A percentile compares a stretch with the other conserved stretches of the same genome.
These are phyloP conservation scores for Tromatobia lineatoria DNA, from an alignment of 2,888 invertebrate species.

Conservation along the genomic window DNA sequence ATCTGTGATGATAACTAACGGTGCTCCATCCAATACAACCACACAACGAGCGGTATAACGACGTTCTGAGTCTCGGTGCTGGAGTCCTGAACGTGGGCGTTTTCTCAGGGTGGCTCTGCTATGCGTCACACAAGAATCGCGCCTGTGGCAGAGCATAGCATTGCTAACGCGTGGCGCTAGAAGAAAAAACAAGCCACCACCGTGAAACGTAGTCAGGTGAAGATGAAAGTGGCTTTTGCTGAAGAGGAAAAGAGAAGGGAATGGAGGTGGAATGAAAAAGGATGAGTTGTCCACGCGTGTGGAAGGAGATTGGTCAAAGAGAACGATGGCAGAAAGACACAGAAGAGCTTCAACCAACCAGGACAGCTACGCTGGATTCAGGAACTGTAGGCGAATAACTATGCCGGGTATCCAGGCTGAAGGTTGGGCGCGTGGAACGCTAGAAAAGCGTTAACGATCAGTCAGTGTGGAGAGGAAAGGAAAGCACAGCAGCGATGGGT, in stretches of 20 bases:
- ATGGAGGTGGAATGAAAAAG: slow-evolving; percentile 56
- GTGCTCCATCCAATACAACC: slow-evolving; percentile 24
- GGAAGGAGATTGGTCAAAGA: slow-evolving; percentile 22
- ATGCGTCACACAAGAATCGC: slow-evolving; percentile 80
- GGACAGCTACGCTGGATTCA: background rate
- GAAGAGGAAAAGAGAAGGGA: slow-evolving; percentile 29
- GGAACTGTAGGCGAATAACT: slow-evolving; percentile 83
- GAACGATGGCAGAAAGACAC: slow-evolving; percentile 6
- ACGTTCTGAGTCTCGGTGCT: slow-evolving; percentile 1
- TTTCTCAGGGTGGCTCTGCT: slow-evolving; percentile 83
- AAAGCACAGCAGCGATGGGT: slow-evolving; percentile 38
- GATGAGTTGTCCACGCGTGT: slow-evolving; percentile 53
- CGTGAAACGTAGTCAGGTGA: slow-evolving; percentile 32
- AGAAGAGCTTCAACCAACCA: slow-evolving; percentile 26
- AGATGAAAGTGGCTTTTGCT: slow-evolving; percentile 54
- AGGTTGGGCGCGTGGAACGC: slow-evolving; percentile 79
- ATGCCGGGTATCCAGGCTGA: slow-evolving; percentile 84
- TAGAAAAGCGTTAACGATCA: slow-evolving; percentile 73
- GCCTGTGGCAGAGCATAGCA: slow-evolving; percentile 32
- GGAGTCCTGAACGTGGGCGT: slow-evolving; percentile 79
- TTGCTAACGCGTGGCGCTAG: slow-evolving; percentile 32
- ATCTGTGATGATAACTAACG: slow-evolving; percentile 67
- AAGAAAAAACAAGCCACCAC: slow-evolving; percentile 12
- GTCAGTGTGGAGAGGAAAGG: slow-evolving; percentile 55
- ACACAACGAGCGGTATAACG: slow-evolving; percentile 27